Evolutionary conservation across 2,113 vertebrate species (phyloP).

Genomic region (Pelusios castaneus): DNA sequence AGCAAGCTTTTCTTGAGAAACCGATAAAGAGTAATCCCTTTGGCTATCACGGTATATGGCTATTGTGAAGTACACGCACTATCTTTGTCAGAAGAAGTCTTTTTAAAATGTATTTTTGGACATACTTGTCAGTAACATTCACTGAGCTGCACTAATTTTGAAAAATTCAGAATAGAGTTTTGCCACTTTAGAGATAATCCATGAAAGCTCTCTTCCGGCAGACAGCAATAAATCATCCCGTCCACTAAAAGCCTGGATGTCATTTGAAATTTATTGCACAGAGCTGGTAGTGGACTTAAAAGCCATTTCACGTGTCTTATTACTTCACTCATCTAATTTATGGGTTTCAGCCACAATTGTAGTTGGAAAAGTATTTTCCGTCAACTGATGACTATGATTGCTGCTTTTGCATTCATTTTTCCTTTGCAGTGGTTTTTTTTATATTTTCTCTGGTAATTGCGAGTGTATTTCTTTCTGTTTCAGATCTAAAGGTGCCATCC

Average conservation of each 20-base stretch:
- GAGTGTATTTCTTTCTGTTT: conserved; percentile 39
- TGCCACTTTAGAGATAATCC: conserved; percentile 84
- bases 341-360: conserved; percentile 76
- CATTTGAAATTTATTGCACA: conserved; percentile 85
- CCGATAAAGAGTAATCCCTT: not conserved
- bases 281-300: conserved; percentile 82
- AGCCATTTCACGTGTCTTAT: conserved; percentile 85
- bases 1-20: not conserved
- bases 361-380: conserved; percentile 76
- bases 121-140: conserved; percentile 73
- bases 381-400: conserved; percentile 75
- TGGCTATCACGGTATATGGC: not conserved
- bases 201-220: conserved; percentile 79
- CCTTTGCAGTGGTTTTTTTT: not conserved
- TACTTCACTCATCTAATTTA: conserved; percentile 85
- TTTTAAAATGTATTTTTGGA: conserved; percentile 35
- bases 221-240: conserved; percentile 82
- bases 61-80: conserved; percentile 23
- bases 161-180: conserved; percentile 82
- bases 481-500: conserved; percentile 57
- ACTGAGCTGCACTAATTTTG: conserved; percentile 78
- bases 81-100: conserved; percentile 50
- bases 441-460: conserved; percentile 9
- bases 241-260: conserved; percentile 82
- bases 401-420: conserved; percentile 65